Conservation (phyloP, 2,888 invertebrate genomes). For the Cephalotes varians region DNA sequence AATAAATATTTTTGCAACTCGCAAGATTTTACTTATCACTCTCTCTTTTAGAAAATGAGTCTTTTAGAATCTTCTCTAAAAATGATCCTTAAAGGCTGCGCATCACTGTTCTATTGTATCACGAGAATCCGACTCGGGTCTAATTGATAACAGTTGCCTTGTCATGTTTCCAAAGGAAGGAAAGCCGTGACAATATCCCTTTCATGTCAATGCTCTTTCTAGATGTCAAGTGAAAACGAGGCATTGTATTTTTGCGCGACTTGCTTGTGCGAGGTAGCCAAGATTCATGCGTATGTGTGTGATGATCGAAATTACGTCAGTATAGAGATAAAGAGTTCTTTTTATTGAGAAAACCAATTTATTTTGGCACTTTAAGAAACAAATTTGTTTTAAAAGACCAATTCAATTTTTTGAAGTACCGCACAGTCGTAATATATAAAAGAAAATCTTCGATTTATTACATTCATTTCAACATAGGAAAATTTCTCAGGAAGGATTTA, state of each 20-base stretch:
- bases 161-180: background rate
- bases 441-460: background rate
- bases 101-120: background rate
- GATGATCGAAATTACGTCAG: background rate
- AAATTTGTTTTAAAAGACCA: background rate
- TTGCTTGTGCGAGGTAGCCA: background rate
- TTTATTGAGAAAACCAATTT: background rate
- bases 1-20: too few relatives aligned
- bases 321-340: background rate
- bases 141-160: conserved; percentile 14
- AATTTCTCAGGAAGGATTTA: background rate
- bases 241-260: background rate
- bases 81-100: too few relatives aligned
- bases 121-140: background rate
- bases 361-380: background rate
- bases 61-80: too few relatives aligned
- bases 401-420: background rate
- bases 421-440: background rate
- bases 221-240: conserved; percentile 20
- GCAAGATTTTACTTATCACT: too few relatives aligned
- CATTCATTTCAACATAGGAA: background rate
- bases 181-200: background rate
- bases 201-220: background rate
- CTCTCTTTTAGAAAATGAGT: too few relatives aligned
- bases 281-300: background rate